Conservation (phyloP, 2,888 invertebrate species). For the Caenorhabditis japonica region DNA sequence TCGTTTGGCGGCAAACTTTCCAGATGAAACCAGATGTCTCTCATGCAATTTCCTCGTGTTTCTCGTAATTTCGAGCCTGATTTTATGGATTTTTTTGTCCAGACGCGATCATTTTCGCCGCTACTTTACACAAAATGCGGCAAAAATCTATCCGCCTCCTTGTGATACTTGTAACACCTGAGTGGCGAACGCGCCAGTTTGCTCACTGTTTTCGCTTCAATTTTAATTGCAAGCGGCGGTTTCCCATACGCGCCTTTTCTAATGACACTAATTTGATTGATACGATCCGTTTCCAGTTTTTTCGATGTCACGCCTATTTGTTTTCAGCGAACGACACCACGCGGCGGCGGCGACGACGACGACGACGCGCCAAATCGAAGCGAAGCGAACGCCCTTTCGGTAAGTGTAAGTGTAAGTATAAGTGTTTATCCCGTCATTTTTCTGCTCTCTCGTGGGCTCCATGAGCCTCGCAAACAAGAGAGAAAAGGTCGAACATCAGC, state of each 20-base stretch:
- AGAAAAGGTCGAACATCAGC: constrained; percentile 16
- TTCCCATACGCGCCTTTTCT: no score
- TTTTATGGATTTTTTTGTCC: constrained; percentile 49
- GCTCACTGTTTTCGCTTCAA: constrained; percentile 2
- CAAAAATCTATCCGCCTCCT: no score
- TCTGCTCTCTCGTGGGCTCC: no score
- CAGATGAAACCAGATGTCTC: constrained; percentile 40
- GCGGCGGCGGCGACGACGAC: constrained; percentile 9
- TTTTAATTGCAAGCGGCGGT: background rate
- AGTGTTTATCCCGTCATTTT: no score
- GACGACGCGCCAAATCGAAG: no score
- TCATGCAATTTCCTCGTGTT: constrained; percentile 17
- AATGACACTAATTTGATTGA: constrained; percentile 45
- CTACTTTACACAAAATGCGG: constrained; percentile 41
- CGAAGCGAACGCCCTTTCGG: no score
- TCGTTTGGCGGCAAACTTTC: background rate
- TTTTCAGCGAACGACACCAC: constrained; percentile 38
- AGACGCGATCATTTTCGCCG: no score
- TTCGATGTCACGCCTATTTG: constrained; percentile 28
- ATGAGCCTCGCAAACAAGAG: constrained; percentile 9
- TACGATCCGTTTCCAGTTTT: constrained; percentile 28
- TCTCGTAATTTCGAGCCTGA: constrained; percentile 29
- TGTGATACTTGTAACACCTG: constrained; percentile 51
- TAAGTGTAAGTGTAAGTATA: constrained; percentile 14
- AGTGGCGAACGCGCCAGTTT: constrained; percentile 4